A percentile compares a stretch with the other conserved stretches of the same genome.
Evolutionary conservation across 2,797 vertebrate genomes (phyloP).

Genomic region (Hybognathus amarus): DNA sequence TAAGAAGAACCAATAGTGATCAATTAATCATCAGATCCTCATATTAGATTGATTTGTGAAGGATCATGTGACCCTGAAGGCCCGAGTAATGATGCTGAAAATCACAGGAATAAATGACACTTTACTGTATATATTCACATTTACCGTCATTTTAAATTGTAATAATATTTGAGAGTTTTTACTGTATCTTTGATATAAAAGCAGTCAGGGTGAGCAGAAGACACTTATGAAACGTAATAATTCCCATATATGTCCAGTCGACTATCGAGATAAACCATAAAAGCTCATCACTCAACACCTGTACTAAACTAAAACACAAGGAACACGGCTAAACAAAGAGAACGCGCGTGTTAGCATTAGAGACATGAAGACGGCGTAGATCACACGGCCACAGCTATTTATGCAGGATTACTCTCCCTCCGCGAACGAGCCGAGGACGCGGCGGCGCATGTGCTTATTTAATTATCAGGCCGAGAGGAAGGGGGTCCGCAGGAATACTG

Average conservation of each 20-base stretch:
- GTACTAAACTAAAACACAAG: not conserved
- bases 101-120: not conserved
- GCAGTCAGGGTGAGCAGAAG: not conserved
- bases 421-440: conserved; percentile 92
- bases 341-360: conserved; percentile 46
- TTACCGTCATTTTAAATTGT: not conserved
- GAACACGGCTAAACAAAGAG: conserved; percentile 33
- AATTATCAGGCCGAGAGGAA: conserved; percentile 84
- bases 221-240: not conserved
- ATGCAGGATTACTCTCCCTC: conserved; percentile 97
- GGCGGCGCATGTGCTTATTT: conserved; percentile 99
- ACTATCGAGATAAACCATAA: not conserved
- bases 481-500: conserved; percentile 79
- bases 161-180: not conserved
- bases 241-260: not conserved
- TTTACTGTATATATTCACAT: not conserved
- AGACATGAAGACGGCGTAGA: conserved; percentile 60
- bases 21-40: not conserved
- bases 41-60: not conserved
- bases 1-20: not conserved
- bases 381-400: conserved; percentile 93
- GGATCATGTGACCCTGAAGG: not conserved
- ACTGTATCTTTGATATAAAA: not conserved
- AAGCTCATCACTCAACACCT: not conserved
- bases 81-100: not conserved